Base-by-base conservation (phyloP, 2,797 vertebrate species). In the Microctenopoma steveboyesi region DNA sequence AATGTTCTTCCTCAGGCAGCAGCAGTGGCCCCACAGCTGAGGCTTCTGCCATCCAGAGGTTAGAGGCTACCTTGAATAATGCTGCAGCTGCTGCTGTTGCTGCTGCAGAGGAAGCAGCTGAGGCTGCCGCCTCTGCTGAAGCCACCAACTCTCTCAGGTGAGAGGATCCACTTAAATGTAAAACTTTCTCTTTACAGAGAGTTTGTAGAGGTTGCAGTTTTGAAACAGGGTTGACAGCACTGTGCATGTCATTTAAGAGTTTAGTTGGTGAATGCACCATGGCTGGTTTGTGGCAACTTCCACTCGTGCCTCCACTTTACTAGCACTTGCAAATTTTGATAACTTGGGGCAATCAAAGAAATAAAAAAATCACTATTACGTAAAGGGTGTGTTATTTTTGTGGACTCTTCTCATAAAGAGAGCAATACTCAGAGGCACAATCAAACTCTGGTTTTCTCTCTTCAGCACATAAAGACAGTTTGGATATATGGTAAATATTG, bases 41-140 rank as follows among this genome's bases (percentile, higher is more conserved):
- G 73, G 94, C 94, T 65, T 91, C 96, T 65, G 95, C 96, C 77
- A 94, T 96, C 92, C 96, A 97, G 92, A 96, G 96, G 93, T 91
- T 96, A 88, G 97, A 98, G 78, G 86, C 92, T 85, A 96, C 91
- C 60, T 87, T 98, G 90, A 97, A 93, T 85, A 96, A 94, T 89
- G 95, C 96, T 81, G 96, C 88, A 5, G 91, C 89, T 1, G 86
- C 92, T 47, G 89, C 93, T 3, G 92, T 81, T 13, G 90, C 81
- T 14, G 89, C 85, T 11, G 91, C 89, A 9, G 87, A 89, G 64
- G 85, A 59, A 45, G 83, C 86, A 7, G 89, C 88, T 2, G 86
- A 87, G 18, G 84, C 86, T 0, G 84, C 86, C 0, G 75, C 85
- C 4, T 65, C 86, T 1, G 82, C 70, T 4, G 45, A n/a, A 9